Conservation (phyloP, 2,888 invertebrate genomes). For the Nomada hirtipes region DNA sequence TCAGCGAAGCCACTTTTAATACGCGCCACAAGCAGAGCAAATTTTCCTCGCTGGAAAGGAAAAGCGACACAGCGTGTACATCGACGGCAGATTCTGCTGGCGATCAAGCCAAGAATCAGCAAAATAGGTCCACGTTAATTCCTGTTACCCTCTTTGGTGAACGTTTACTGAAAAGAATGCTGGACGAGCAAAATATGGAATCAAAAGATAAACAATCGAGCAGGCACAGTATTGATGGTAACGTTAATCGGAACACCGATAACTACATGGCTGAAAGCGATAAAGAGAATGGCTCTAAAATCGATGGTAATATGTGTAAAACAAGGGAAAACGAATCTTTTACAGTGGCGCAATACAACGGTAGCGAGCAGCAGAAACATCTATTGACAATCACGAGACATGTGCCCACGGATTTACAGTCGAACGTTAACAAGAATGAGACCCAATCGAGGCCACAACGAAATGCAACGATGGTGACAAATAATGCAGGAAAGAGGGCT, state of each 20-base stretch:
- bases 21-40: not conserved
- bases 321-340: not conserved
- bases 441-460: not conserved
- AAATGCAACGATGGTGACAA: not conserved
- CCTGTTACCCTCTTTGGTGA: conserved; percentile 76
- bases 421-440: not conserved
- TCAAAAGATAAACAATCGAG: conserved; percentile 15
- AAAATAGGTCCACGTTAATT: not conserved
- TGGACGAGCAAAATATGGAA: conserved; percentile 35
- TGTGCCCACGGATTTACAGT: not conserved
- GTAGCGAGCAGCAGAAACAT: not conserved
- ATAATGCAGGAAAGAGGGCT: conserved; percentile 12
- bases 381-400: not conserved
- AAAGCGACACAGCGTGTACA: not conserved
- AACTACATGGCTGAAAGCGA: conserved; percentile 49
- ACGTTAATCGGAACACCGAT: not conserved
- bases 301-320: not conserved
- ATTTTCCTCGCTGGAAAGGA: not conserved
- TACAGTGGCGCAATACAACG: not conserved
- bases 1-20: not conserved
- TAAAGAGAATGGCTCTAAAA: conserved; percentile 55
- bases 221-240: not conserved
- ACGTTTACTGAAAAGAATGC: conserved; percentile 72
- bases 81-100: not conserved
- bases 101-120: not conserved